phyloP scores from a whole-genome alignment of 2,797 vertebrate genomes.

The Lepus oiostolus region DNA sequence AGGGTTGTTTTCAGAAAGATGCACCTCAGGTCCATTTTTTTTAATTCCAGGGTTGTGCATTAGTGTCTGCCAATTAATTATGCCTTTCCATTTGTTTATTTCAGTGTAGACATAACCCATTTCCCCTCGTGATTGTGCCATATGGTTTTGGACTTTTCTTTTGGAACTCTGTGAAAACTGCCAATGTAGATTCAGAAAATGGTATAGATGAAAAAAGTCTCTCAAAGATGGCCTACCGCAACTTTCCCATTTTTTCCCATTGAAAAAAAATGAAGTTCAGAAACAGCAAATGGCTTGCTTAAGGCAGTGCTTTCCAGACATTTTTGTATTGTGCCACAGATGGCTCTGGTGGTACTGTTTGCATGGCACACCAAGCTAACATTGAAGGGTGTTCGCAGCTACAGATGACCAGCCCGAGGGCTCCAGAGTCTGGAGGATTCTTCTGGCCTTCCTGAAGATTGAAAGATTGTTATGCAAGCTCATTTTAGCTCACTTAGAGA shows the following conservation, averaged over 20 bases:
- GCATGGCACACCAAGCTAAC: not conserved
- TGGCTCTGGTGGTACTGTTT: not conserved
- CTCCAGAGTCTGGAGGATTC: not conserved
- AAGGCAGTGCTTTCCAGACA: not conserved
- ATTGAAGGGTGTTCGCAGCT: not conserved
- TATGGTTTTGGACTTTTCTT: slow-evolving; percentile 10
- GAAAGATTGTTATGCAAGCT: not conserved
- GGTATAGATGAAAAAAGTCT: not conserved
- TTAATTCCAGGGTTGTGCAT: not conserved
- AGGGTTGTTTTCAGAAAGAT: not conserved
- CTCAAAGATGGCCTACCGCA: not conserved
- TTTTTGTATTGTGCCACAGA: not conserved
- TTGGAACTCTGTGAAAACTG: slow-evolving; percentile 17
- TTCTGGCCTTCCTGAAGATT: not conserved
- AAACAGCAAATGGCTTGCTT: not conserved
- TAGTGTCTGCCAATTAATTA: slow-evolving; percentile 28
- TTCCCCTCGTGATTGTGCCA: not conserved
- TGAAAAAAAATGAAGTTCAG: not conserved
- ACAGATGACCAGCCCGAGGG: not conserved
- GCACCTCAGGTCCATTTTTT: not conserved
- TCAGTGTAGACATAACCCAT: not conserved
- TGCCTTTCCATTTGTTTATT: not conserved
- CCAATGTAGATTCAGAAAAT: not conserved
- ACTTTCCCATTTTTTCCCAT: slow-evolving; percentile 23
- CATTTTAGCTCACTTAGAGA: not conserved